Conservation (phyloP, 2,113 vertebrate species). For the Mola mola region DNA sequence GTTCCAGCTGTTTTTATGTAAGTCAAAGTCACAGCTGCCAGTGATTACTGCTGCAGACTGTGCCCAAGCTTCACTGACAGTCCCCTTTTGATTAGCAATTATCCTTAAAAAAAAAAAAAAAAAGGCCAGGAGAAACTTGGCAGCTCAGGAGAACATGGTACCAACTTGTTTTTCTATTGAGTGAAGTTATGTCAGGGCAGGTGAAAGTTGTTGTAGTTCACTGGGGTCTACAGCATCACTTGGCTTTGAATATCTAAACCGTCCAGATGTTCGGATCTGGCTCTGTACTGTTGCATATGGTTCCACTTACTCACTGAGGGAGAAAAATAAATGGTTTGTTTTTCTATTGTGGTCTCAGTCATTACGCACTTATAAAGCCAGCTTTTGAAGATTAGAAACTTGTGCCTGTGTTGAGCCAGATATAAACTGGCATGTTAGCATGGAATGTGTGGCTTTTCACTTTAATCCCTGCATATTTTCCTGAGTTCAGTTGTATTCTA, state of each 20-base stretch:
- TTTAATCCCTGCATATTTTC: slow-evolving; percentile 67
- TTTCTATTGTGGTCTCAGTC: slow-evolving; percentile 80
- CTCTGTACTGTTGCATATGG: slow-evolving; percentile 66
- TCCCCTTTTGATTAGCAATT: slow-evolving; percentile 81
- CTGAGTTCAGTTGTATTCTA: slow-evolving; percentile 55
- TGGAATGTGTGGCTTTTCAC: slow-evolving; percentile 73
- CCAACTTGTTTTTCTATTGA: slow-evolving; percentile 68
- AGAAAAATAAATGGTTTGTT: slow-evolving; percentile 82
- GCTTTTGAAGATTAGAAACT: slow-evolving; percentile 82
- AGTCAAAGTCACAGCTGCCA: slow-evolving; percentile 72
- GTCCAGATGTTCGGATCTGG: slow-evolving; percentile 79
- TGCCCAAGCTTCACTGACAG: slow-evolving; percentile 59
- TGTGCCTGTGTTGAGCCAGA: slow-evolving; percentile 69
- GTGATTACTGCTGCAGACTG: slow-evolving; percentile 66
- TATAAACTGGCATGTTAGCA: slow-evolving; percentile 72
- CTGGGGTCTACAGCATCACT: slow-evolving; percentile 64
- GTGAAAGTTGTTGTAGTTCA: slow-evolving; percentile 68
- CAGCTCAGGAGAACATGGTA: slow-evolving; percentile 55
- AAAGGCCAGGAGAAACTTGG: slow-evolving; percentile 55
- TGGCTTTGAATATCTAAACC: slow-evolving; percentile 71
- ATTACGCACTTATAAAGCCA: slow-evolving; percentile 80
- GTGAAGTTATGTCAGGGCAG: slow-evolving; percentile 61
- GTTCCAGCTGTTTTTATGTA: slow-evolving; percentile 66
- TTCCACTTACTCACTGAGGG: slow-evolving; percentile 76
- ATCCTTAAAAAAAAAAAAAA: slow-evolving; percentile 45